Base-by-base conservation (phyloP, 2,113 vertebrate species). In the Serilophus lunatus region DNA sequence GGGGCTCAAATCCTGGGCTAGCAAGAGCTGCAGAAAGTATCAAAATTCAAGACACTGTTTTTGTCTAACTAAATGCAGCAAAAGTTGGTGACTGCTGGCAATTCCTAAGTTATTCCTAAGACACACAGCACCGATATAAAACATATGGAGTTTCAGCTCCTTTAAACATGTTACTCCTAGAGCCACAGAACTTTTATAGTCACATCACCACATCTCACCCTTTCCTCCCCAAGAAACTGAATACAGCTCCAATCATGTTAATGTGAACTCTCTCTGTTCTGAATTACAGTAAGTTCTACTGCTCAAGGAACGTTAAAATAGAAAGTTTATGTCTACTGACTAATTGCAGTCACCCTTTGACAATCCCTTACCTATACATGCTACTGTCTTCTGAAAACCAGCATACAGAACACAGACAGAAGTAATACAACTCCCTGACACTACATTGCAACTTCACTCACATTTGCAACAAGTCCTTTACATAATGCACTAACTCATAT, bases 71-170 rank as follows among this genome's bases (percentile, higher is more conserved):
- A 50, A 68, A 82, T 26, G 14, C 33, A 79, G 29, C 11, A 79
- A 71, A 87, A 90, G 38, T 2, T 33, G 38, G 28, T 23, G 51
- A 18, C 53, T 5, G 4, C 9, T 54, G 19, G 22, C 0, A 0
- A 40, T 31, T 60, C 35, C 31, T 2, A 25, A 47, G 14, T 47
- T 84, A 66, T 8, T 76, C 65, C 65, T n/a, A 24, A 72, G 9
- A 83, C 10, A 72, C 28, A 11, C 6, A 76, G 56, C 22, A 45
- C 13, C 45, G 10, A 45, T 38, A 71, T 4, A 49, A 1, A 7
- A 72, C 2, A 36, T 2, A 66, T 0, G 0, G 28, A 59, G 18
- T 66, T 83, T 18, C 47, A 65, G 28, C 5, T n/a, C 74, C 60
- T 51, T 72, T 7, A 42, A 88, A 61, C 0, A 1, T 26, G 4